Evolutionary conservation across 1,140 invertebrate species (phyloP).

Genomic region (Alviniconcha marisindica): DNA sequence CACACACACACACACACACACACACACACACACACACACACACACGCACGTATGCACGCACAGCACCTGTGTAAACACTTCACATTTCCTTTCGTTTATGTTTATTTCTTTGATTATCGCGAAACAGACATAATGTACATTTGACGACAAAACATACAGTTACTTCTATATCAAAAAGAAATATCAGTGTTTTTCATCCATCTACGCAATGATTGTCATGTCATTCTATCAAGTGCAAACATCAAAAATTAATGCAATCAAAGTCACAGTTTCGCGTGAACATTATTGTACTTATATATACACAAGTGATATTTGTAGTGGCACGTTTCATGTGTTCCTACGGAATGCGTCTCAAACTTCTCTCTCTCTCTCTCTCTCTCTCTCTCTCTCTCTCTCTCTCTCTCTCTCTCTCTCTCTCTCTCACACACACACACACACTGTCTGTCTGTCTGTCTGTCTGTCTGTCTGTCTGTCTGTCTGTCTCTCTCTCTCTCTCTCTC

Average conservation of each 20-base stretch:
- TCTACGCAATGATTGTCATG: background rate
- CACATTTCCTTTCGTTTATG: background rate
- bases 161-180: too few relatives aligned
- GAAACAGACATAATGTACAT: background rate
- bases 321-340: too few relatives aligned
- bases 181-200: background rate
- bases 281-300: too few relatives aligned
- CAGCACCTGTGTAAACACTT: background rate
- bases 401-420: background rate
- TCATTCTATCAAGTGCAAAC: too few relatives aligned
- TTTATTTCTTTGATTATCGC: constrained; percentile 2
- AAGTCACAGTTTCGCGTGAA: too few relatives aligned
- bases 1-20: background rate
- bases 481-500: background rate
- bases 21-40: background rate
- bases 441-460: too few relatives aligned
- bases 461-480: background rate
- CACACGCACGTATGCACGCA: background rate
- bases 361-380: too few relatives aligned
- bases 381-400: background rate
- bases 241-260: too few relatives aligned
- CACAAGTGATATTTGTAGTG: too few relatives aligned
- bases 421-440: background rate
- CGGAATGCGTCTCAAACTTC: too few relatives aligned
- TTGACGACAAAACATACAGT: background rate